Percentiles rank a stretch among this genome's conserved stretches.
Conservation (phyloP, 2,888 invertebrate species). For the Halictus quadricinctus region DNA sequence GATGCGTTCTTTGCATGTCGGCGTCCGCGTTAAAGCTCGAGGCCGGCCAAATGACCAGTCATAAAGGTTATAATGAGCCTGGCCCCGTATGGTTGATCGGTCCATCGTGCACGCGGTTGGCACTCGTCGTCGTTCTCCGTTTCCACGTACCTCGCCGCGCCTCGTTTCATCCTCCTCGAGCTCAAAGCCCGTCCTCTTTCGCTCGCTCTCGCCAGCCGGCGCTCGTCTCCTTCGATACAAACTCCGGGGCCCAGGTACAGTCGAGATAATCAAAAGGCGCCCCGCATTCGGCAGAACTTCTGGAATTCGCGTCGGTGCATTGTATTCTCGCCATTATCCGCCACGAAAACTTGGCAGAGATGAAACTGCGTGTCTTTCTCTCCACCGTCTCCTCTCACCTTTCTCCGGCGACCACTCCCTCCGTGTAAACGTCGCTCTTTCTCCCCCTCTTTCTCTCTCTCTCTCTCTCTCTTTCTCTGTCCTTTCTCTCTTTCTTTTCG, state of each 20-base stretch:
- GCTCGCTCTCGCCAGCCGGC: neutral
- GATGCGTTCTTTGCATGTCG: conserved; percentile 73
- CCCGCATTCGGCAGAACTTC: conserved; percentile 67
- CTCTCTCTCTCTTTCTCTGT: neutral
- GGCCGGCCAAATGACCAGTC: conserved; percentile 74
- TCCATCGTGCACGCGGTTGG: conserved; percentile 60
- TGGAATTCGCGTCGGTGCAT: conserved; percentile 70
- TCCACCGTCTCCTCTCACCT: neutral
- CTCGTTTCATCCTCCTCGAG: neutral
- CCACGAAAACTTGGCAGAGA: conserved; percentile 63
- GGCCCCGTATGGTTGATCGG: conserved; percentile 69
- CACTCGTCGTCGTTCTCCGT: conserved; percentile 49
- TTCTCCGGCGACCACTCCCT: conserved; percentile 6
- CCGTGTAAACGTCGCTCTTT: conserved; percentile 7
- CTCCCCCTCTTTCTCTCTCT: neutral
- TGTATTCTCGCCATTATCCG: conserved; percentile 66
- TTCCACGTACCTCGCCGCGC: conserved; percentile 36
- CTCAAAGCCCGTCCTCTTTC: conserved; percentile 26
- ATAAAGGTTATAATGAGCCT: conserved; percentile 77
- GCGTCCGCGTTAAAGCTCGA: conserved; percentile 69
- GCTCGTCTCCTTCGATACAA: conserved; percentile 62
- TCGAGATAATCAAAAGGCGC: conserved; percentile 72
- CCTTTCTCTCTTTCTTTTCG: conserved; percentile 2
- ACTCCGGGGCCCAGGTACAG: conserved; percentile 60
- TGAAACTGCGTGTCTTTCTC: conserved; percentile 57